Evolutionary conservation across 2,888 invertebrate species (phyloP), one percentile per base, ranked within the genome.

Genomic region (Lithophane leautieri): DNA sequence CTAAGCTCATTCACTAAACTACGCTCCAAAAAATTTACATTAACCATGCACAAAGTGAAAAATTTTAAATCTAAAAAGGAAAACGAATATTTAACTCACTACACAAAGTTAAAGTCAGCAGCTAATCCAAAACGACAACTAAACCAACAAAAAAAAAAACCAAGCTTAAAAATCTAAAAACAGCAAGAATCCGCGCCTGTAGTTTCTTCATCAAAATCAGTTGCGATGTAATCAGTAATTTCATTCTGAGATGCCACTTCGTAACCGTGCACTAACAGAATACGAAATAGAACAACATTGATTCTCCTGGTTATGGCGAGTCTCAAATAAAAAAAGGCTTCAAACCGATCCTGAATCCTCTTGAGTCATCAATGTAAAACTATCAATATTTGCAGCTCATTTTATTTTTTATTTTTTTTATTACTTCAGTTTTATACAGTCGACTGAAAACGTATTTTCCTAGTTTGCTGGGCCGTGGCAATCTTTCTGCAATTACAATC

Each of bases 281-380:
- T 93, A 92, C 91, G 83, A 90, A 93, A 91, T 89, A 89, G 90
- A 89, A 83, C 85, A 91, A 91, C 92, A 92, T 94, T 93, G 92
- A 93, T 93, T 93, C 89, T 82, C 82, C 79, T 89, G 87, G 91
- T 91, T 93, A 91, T 92, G 90, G 89, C 77, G 86, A 88, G 85
- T 73, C 78, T 79, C 75, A 83, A 86, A 90, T 90, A 89, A 91
- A 90, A 89, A 84, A 50, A 28, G 79, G 83, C 76, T 42, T 42
- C 75, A 74, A 76, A 71, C 73, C 79, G 72, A 81, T 83, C 73
- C 70, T 77, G 80, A 74, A 70, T 78, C 83, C 81, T 77, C 76
- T 81, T 67, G 78, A 78, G 76, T 81, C 79, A 83, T 75, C 74
- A 78, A 85, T 75, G 77, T 69, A 73, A 78, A 78, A 78, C 76